Conservation (phyloP, 2,113 vertebrate genomes). For the Seriola dumerili region DNA sequence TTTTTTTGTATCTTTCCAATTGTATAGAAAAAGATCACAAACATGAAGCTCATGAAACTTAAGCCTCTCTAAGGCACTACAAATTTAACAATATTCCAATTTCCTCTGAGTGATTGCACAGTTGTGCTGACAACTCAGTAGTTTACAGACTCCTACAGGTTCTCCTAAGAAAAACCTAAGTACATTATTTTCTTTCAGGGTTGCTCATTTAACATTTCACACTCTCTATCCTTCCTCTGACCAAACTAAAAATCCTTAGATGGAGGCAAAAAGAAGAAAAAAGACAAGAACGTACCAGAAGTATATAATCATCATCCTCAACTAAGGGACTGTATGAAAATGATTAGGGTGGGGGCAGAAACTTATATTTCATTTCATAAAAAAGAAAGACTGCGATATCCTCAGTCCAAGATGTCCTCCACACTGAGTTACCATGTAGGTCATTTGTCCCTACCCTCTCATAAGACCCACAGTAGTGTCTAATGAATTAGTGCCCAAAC, state of each 20-base stretch:
- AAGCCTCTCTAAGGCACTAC: not conserved
- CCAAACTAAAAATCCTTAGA: not conserved
- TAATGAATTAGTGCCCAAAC: too few species aligned
- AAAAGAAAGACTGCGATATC: too few species aligned
- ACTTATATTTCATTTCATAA: too few species aligned
- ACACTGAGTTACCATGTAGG: too few species aligned
- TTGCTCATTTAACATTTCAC: not conserved
- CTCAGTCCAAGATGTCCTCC: too few species aligned
- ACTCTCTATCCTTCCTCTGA: not conserved
- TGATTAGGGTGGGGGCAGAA: not conserved
- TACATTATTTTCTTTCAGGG: not conserved
- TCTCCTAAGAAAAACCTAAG: not conserved
- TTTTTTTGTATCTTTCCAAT: not conserved
- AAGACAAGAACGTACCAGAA: not conserved
- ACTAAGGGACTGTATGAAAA: not conserved
- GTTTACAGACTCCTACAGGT: constrained; percentile 8
- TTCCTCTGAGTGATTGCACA: constrained; percentile 27
- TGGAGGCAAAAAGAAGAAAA: not conserved
- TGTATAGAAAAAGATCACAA: not conserved
- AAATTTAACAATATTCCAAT: constrained; percentile 21
- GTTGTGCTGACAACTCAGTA: constrained; percentile 8
- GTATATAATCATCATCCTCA: not conserved
- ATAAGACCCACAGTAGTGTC: too few species aligned
- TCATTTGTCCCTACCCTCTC: too few species aligned
- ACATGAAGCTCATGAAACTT: constrained; percentile 12